These are phyloP conservation scores for Pantherophis vulpinus DNA, from an alignment of 2,797 vertebrate species.

Conservation along the genomic window DNA sequence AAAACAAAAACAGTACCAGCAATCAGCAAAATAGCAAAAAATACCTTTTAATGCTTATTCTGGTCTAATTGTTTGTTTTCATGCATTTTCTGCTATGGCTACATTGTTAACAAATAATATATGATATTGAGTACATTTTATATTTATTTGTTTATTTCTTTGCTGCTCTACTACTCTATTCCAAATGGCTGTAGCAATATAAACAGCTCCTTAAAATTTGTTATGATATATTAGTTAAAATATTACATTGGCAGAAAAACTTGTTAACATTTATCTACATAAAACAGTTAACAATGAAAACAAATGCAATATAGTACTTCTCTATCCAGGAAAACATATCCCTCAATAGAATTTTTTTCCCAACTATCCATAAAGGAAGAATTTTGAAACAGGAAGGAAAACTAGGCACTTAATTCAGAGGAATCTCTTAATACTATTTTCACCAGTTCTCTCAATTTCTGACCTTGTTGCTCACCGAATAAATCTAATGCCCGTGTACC, in stretches of 20 bases:
- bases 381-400: background rate
- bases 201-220: background rate
- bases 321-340: background rate
- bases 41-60: background rate
- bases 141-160: background rate
- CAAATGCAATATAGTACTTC: background rate
- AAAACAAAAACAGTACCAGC: background rate
- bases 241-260: background rate
- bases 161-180: background rate
- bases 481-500: background rate
- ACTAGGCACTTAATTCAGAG: background rate
- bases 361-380: background rate
- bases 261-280: background rate
- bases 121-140: background rate
- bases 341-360: background rate
- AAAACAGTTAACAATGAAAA: background rate
- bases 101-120: background rate
- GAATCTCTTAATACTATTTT: background rate
- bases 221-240: background rate
- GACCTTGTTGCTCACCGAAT: background rate
- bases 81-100: background rate
- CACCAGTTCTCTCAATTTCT: background rate
- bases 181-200: background rate
- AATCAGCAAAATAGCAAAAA: background rate
- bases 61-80: background rate